Percentiles rank a stretch among this genome's conserved stretches.
These are phyloP conservation scores for Lochmaea capreae DNA, from an alignment of 2,888 invertebrate species.

Conservation along the genomic window DNA sequence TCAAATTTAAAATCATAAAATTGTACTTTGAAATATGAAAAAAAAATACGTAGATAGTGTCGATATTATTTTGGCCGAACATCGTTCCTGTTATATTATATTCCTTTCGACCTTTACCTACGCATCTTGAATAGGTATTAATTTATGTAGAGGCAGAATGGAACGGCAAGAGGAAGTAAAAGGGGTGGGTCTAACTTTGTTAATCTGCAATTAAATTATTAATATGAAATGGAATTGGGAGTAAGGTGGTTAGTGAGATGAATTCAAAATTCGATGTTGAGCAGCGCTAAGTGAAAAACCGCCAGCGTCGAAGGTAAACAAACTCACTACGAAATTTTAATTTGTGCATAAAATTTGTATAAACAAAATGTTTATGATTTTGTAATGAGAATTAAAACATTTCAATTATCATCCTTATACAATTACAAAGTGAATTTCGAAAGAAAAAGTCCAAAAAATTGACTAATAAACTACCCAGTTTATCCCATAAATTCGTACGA, in stretches of 20 bases:
- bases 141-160: conserved; percentile 33
- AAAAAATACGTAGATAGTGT: background rate
- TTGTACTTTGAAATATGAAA: too few relatives aligned
- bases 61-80: too few relatives aligned
- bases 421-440: too few relatives aligned
- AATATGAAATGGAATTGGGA: conserved; percentile 37
- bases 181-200: conserved; percentile 35
- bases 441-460: too few relatives aligned
- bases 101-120: conserved; percentile 33
- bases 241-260: conserved; percentile 37
- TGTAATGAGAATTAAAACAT: too few relatives aligned
- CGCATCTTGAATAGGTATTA: conserved; percentile 39
- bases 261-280: conserved; percentile 30
- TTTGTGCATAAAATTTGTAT: background rate
- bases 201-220: conserved; percentile 41
- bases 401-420: too few relatives aligned
- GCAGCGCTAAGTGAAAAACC: conserved; percentile 34
- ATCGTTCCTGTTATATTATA: background rate
- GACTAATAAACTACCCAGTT: background rate
- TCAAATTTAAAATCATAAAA: too few relatives aligned
- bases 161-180: conserved; percentile 35
- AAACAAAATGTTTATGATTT: background rate
- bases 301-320: conserved; percentile 18
- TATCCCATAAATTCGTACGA: background rate
- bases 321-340: background rate